Conservation (phyloP, 1,140 invertebrate species). For the Rhyzopertha dominica region DNA sequence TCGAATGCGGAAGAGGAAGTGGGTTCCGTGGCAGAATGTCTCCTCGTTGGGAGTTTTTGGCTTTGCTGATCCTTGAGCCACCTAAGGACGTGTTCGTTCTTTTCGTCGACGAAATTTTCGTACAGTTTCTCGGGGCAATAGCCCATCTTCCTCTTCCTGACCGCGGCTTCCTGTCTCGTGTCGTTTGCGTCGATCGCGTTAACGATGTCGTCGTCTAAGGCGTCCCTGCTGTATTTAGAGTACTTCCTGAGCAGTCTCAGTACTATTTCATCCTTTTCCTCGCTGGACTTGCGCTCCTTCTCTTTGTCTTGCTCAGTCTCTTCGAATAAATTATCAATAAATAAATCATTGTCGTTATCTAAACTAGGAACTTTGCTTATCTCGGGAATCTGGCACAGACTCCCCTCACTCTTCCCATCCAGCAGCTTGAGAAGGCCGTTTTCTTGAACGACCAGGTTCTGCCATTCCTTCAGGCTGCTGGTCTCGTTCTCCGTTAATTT, state of each 20-base stretch:
- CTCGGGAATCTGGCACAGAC: constrained; percentile 32
- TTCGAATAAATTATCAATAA: constrained; percentile 40
- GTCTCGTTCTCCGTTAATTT: not conserved
- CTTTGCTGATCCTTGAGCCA: constrained; percentile 44
- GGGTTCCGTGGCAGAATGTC: constrained; percentile 26
- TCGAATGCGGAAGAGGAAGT: constrained; percentile 32
- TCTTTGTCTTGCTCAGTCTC: constrained; percentile 32
- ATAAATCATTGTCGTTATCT: constrained; percentile 37
- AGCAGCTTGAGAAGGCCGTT: constrained; percentile 14
- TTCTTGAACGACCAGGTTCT: constrained; percentile 16
- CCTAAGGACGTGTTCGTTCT: constrained; percentile 42
- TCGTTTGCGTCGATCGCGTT: constrained; percentile 38
- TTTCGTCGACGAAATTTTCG: constrained; percentile 40
- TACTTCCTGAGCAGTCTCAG: constrained; percentile 42
- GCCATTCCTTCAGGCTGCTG: constrained; percentile 4
- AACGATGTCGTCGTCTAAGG: constrained; percentile 40
- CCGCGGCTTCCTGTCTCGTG: constrained; percentile 20
- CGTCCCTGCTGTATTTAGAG: constrained; percentile 41
- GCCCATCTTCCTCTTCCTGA: constrained; percentile 36
- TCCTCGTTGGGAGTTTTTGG: constrained; percentile 21
- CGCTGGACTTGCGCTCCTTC: constrained; percentile 34
- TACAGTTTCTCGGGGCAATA: constrained; percentile 40
- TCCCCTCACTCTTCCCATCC: constrained; percentile 13
- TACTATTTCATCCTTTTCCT: constrained; percentile 41
- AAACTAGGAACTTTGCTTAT: too few species aligned